A percentile compares a stretch with the other conserved stretches of the same genome.
Evolutionary conservation across 1,140 invertebrate species (phyloP).

Genomic region (Tigriopus japonicus): DNA sequence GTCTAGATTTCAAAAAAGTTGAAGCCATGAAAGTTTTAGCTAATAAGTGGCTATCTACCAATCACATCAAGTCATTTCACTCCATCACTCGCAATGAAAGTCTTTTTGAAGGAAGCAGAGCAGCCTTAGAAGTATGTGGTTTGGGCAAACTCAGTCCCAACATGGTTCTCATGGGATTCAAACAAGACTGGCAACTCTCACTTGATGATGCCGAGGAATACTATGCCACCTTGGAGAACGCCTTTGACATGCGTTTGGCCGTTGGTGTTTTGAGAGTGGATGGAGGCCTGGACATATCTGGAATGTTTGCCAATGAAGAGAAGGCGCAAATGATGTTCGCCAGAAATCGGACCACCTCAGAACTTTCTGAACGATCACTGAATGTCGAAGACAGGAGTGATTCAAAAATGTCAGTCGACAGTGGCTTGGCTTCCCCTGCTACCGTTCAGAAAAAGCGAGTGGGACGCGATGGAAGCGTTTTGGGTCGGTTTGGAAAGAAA

Average conservation of each 20-base stretch:
- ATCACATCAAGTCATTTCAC: conserved; percentile 34
- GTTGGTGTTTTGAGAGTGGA: conserved; percentile 32
- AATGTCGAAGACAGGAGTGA: conserved; percentile 6
- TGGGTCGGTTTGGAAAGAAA: too few relatives aligned
- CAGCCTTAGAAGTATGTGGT: conserved; percentile 48
- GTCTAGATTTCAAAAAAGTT: conserved; percentile 24
- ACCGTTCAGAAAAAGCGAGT: too few relatives aligned
- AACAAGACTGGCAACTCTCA: conserved; percentile 22
- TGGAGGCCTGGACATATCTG: conserved; percentile 28
- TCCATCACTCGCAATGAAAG: conserved; percentile 25
- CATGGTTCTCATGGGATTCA: conserved; percentile 50
- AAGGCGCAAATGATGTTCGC: conserved; percentile 1
- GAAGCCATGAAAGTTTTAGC: conserved; percentile 28
- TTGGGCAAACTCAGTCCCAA: conserved; percentile 77
- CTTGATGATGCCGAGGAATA: conserved; percentile 22
- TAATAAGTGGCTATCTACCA: conserved; percentile 28
- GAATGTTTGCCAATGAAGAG: not conserved
- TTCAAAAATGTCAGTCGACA: not conserved
- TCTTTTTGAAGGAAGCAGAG: conserved; percentile 25
- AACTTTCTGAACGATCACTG: conserved; percentile 11
- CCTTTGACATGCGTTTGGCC: conserved; percentile 34
- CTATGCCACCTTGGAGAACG: conserved; percentile 28
- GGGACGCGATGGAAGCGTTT: too few relatives aligned
- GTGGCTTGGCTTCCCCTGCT: not conserved
- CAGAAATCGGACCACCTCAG: not conserved